Percentiles rank a stretch among this genome's conserved stretches.
Conservation (phyloP, 2,113 vertebrate genomes). For the Catharus bicknelli region DNA sequence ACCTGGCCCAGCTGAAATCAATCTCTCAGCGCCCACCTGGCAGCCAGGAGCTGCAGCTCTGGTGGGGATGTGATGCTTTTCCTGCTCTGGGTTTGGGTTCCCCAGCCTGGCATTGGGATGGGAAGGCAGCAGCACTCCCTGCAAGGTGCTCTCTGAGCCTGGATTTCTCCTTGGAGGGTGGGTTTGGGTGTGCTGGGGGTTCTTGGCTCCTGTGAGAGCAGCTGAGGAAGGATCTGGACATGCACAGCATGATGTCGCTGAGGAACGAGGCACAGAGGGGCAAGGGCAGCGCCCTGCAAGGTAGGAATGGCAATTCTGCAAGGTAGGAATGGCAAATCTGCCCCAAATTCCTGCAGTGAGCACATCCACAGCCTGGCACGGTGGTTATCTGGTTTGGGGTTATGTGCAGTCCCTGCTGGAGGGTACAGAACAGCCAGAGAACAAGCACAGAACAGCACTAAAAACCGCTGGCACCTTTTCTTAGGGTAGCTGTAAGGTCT, state of each 20-base stretch:
- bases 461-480: neutral
- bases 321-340: neutral
- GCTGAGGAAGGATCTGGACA: neutral
- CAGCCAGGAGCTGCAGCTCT: neutral
- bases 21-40: slow-evolving; percentile 60
- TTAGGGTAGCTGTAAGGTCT: neutral
- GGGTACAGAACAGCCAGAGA: neutral
- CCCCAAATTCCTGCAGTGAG: neutral
- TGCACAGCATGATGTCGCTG: slow-evolving; percentile 41
- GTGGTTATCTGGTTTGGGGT: neutral
- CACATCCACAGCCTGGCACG: neutral
- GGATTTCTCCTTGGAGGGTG: neutral
- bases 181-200: neutral
- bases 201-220: neutral
- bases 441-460: neutral
- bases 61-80: slow-evolving; percentile 53
- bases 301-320: slow-evolving; percentile 61
- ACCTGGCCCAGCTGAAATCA: slow-evolving; percentile 32
- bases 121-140: neutral
- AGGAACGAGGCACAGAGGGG: slow-evolving; percentile 38
- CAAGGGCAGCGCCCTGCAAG: slow-evolving; percentile 46
- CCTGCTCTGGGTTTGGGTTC: slow-evolving; percentile 65
- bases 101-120: neutral
- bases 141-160: neutral
- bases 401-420: neutral